Conservation (phyloP, 2,797 vertebrate genomes). For the Sebastes melanostomus region DNA sequence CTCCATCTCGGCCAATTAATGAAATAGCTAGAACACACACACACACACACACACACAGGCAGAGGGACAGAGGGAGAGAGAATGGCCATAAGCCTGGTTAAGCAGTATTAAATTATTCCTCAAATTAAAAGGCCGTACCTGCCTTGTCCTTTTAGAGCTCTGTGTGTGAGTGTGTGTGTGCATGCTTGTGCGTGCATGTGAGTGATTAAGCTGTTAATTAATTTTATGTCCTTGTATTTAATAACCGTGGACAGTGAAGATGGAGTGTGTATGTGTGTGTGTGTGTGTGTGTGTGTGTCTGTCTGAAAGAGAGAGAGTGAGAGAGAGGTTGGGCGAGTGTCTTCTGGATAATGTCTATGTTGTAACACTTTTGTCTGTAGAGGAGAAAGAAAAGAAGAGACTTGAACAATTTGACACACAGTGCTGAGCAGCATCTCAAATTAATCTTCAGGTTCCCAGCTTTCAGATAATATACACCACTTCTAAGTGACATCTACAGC, state of each 20-base stretch:
- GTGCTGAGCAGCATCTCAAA: no score
- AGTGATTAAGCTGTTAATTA: conserved; percentile 74
- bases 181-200: neutral
- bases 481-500: no score
- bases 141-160: conserved; percentile 44
- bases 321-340: neutral
- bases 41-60: conserved; percentile 25
- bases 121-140: conserved; percentile 72
- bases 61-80: conserved; percentile 34
- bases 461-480: no score
- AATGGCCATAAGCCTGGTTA: conserved; percentile 61
- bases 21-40: conserved; percentile 53
- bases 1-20: conserved; percentile 68
- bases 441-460: no score
- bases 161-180: neutral
- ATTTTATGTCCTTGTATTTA: conserved; percentile 78
- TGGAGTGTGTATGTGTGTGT: neutral
- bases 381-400: neutral
- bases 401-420: no score
- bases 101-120: conserved; percentile 73
- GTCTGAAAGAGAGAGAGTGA: neutral
- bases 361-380: conserved; percentile 4
- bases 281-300: neutral
- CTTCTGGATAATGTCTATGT: conserved; percentile 21
- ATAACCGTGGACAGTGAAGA: conserved; percentile 68